Base-by-base conservation (phyloP, 1,140 invertebrate genomes). In the Polyergus mexicanus region DNA sequence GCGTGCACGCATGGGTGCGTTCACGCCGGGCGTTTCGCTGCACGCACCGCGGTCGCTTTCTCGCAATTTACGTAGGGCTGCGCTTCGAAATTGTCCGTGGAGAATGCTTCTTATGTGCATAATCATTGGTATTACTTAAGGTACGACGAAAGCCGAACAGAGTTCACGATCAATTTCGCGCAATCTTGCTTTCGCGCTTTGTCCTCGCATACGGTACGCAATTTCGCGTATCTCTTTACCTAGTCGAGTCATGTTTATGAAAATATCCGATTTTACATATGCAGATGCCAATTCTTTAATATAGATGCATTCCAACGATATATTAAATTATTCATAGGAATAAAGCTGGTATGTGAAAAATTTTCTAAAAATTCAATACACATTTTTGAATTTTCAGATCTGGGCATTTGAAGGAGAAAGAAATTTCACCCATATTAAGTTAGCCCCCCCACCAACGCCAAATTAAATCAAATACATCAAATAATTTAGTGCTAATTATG, bases 41-140 rank as follows among this genome's bases (percentile, higher is more conserved):
- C 75, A 85, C 65, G 75, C 75, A 62, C 71, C 60, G 74, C 66
- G 71, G 81, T 75, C 56, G 47, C 51, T 72, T 78, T 35, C 85
- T 87, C 78, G 80, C 84, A 88, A 87, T 88, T 88, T 87, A 87
- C 84, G 76, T 87, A 66, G 69, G 47, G 38, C 10, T 28, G n/a
- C 41, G 38, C 76, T 62, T 60, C 86, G 25, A 87, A 88, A 88
- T 88, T 88, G 77, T 86, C 87, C 72, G 87, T 87, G 78, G 78
- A 72, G 78, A 88, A 84, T 88, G 74, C 71, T 56, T 76, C 71
- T 75, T 84, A 69, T 58, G 63, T 47, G 85, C 77, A 68, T 87
- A 87, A 87, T 77, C 72, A 77, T 88, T 60, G 78, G 83, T 71
- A 88, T 87, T 88, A 88, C 65, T 74, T 65, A 63, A 76, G 71